Evolutionary conservation across 2,797 vertebrate species (phyloP).

Genomic region (Lagorchestes hirsutus): DNA sequence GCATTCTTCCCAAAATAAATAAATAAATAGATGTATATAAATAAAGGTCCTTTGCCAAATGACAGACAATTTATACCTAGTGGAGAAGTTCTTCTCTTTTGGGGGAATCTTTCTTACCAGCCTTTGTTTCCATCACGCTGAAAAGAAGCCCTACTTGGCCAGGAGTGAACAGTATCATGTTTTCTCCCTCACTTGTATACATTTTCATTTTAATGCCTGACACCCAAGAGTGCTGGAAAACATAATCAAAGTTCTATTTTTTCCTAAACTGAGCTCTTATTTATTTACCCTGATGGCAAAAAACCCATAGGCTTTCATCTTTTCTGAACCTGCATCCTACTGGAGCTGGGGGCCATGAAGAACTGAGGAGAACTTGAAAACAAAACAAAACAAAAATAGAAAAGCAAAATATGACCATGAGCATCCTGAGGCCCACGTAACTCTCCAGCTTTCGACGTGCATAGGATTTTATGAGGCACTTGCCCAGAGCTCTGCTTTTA

Average conservation of each 20-base stretch:
- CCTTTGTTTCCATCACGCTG: conserved; percentile 73
- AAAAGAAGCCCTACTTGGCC: conserved; percentile 37
- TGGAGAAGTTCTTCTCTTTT: conserved; percentile 75
- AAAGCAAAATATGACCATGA: conserved; percentile 6
- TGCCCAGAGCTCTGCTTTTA: conserved; percentile 52
- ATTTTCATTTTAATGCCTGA: conserved; percentile 58
- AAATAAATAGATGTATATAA: conserved; percentile 46
- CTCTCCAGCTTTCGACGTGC: conserved; percentile 47
- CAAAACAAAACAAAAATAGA: not conserved
- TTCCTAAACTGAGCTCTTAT: conserved; percentile 57
- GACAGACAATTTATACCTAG: conserved; percentile 78
- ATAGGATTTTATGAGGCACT: conserved; percentile 24
- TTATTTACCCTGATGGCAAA: conserved; percentile 77
- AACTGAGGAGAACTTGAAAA: conserved; percentile 34
- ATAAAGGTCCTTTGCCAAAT: conserved; percentile 71
- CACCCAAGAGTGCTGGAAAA: conserved; percentile 66
- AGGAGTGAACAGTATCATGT: conserved; percentile 60
- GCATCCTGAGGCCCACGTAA: conserved; percentile 3
- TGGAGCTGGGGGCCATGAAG: conserved; percentile 54
- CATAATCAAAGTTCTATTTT: conserved; percentile 15
- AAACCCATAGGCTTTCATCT: conserved; percentile 66
- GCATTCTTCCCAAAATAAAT: conserved; percentile 79
- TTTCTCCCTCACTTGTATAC: conserved; percentile 73
- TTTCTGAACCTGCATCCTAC: conserved; percentile 72
- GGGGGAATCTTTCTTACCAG: conserved; percentile 69